Percentiles rank a stretch among this genome's conserved stretches.
Evolutionary conservation across 1,140 invertebrate species (phyloP).

Genomic region (Bombus ignitus): DNA sequence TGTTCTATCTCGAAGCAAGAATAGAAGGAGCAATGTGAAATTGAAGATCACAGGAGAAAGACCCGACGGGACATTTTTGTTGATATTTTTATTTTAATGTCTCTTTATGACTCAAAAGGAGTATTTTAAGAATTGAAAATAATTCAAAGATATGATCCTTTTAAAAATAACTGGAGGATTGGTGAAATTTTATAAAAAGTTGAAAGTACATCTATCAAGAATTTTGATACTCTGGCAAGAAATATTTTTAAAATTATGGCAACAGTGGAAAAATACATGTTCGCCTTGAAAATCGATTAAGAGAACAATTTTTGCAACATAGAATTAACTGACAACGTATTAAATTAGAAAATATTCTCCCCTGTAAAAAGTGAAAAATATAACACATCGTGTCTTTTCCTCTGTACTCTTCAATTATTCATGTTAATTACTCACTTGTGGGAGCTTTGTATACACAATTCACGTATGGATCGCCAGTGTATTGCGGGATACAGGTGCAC

Average conservation of each 20-base stretch:
- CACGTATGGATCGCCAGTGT: conserved; percentile 89
- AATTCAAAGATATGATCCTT: no score
- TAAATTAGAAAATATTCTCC: not conserved
- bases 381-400: not conserved
- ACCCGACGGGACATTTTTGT: not conserved
- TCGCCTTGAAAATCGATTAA: no score
- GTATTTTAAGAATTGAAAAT: not conserved
- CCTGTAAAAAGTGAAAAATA: not conserved
- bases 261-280: no score
- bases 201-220: no score
- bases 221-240: no score
- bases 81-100: not conserved
- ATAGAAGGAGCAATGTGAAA: no score
- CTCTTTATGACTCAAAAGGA: not conserved
- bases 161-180: no score
- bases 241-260: no score
- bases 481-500: conserved; percentile 88
- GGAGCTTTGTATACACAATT: conserved; percentile 83
- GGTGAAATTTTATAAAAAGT: no score
- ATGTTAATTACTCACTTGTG: conserved; percentile 73
- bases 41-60: not conserved
- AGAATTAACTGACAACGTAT: no score
- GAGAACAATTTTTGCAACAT: no score
- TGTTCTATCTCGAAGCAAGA: not conserved
- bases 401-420: not conserved